Percentiles rank a stretch among this genome's conserved stretches.
These are phyloP conservation scores for Gasterosteus aculeatus DNA, from an alignment of 2,113 vertebrate species.

Conservation along the genomic window DNA sequence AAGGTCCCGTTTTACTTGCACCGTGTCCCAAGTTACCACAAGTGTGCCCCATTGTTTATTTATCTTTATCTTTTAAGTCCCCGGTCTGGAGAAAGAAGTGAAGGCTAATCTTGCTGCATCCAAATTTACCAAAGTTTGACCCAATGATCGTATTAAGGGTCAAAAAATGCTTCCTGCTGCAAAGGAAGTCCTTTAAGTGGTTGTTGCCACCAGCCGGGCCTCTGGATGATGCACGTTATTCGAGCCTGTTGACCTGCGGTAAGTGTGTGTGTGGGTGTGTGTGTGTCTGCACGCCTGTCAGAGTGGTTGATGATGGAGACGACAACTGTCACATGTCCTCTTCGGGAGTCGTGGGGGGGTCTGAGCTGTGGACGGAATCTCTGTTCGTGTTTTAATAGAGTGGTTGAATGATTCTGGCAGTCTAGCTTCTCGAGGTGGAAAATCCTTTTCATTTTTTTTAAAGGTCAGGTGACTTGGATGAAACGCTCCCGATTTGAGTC, in stretches of 20 bases:
- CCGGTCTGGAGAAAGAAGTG: not conserved
- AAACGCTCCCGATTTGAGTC: not conserved
- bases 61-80: not conserved
- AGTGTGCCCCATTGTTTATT: conserved; percentile 48
- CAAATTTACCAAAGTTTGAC: not conserved
- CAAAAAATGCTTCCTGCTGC: conserved; percentile 8
- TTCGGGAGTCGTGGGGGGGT: conserved; percentile 5
- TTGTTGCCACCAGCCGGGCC: conserved; percentile 5
- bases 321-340: conserved; percentile 32
- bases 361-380: conserved; percentile 19
- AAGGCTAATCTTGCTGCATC: not conserved
- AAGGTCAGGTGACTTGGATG: not conserved
- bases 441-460: not conserved
- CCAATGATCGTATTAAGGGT: not conserved
- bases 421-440: not conserved
- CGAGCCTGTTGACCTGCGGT: conserved; percentile 1
- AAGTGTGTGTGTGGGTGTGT: not conserved
- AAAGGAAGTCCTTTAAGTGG: not conserved
- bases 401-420: not conserved
- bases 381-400: conserved; percentile 33
- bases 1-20: conserved; percentile 23
- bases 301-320: conserved; percentile 18
- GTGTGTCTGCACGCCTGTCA: not conserved
- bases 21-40: conserved; percentile 18
- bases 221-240: conserved; percentile 37